Conservation (phyloP, 2,113 vertebrate genomes). For the Megaceryle torquata region DNA sequence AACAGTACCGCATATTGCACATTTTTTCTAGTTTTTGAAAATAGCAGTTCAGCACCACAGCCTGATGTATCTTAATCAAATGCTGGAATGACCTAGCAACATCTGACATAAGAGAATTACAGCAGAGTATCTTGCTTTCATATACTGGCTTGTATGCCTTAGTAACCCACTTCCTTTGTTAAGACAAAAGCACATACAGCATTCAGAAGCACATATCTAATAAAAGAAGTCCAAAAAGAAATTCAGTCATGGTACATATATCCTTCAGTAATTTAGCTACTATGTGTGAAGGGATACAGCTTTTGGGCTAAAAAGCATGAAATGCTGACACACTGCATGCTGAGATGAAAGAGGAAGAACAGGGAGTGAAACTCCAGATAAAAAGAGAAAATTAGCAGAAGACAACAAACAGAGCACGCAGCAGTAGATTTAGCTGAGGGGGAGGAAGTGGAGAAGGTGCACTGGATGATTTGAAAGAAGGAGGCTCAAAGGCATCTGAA, state of each 20-base stretch:
- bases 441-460: neutral
- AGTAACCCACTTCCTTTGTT: neutral
- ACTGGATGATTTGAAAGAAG: neutral
- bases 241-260: fast-evolving
- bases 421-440: neutral
- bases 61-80: neutral
- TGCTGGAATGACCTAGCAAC: neutral
- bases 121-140: neutral
- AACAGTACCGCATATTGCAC: neutral
- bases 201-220: neutral
- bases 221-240: neutral
- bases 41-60: neutral
- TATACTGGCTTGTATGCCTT: neutral
- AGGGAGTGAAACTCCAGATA: neutral
- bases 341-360: neutral
- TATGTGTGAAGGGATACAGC: neutral
- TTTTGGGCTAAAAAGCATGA: neutral
- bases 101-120: neutral
- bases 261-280: neutral
- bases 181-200: neutral
- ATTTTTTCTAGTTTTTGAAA: neutral
- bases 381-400: conserved; percentile 2
- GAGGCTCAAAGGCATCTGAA: neutral
- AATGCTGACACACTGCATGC: neutral
- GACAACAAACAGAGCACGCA: neutral